phyloP scores from a whole-genome alignment of 1,140 invertebrate species.

The Plectus sambesii region DNA sequence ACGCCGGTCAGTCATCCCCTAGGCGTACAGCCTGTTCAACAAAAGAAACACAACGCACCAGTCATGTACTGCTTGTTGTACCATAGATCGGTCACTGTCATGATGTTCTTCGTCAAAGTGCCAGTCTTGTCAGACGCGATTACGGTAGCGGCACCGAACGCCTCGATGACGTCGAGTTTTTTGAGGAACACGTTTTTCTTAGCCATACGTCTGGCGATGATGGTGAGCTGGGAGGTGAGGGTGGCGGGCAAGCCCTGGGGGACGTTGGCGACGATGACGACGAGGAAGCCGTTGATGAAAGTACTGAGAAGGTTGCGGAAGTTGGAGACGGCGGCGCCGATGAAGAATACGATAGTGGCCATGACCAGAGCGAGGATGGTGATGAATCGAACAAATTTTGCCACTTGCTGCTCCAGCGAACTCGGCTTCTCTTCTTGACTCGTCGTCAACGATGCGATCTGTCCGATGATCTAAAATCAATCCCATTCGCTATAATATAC shows the following conservation, averaged over 20 bases:
- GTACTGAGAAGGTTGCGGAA: constrained; percentile 3
- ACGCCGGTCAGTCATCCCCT: no score
- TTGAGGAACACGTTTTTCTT: constrained; percentile 94
- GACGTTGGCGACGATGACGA: constrained; percentile 48
- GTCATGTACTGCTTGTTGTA: constrained; percentile 9
- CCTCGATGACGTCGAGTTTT: constrained; percentile 92
- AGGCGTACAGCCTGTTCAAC: no score
- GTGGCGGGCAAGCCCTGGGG: constrained; percentile 96
- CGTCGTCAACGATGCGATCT: constrained; percentile 35
- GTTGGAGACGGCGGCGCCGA: constrained; percentile 11
- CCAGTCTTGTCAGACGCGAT: constrained; percentile 98
- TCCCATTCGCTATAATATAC: constrained; percentile 1
- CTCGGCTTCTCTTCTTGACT: constrained; percentile 19
- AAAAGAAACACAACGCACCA: no score
- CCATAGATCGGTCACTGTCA: constrained; percentile 71
- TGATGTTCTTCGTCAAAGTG: constrained; percentile 93
- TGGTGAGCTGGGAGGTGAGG: constrained; percentile 88
- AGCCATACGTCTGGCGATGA: constrained; percentile 96
- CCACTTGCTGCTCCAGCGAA: constrained; percentile 29
- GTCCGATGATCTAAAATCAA: constrained; percentile 30
- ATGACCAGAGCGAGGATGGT: constrained; percentile 26
- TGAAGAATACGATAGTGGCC: constrained; percentile 7
- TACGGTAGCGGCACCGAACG: constrained; percentile 85
- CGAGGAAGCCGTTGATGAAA: constrained; percentile 21
- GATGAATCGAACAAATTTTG: constrained; percentile 31